A percentile compares a stretch with the other conserved stretches of the same genome.
Conservation (phyloP, 1,140 invertebrate genomes). For the Eupeodes corollae region DNA sequence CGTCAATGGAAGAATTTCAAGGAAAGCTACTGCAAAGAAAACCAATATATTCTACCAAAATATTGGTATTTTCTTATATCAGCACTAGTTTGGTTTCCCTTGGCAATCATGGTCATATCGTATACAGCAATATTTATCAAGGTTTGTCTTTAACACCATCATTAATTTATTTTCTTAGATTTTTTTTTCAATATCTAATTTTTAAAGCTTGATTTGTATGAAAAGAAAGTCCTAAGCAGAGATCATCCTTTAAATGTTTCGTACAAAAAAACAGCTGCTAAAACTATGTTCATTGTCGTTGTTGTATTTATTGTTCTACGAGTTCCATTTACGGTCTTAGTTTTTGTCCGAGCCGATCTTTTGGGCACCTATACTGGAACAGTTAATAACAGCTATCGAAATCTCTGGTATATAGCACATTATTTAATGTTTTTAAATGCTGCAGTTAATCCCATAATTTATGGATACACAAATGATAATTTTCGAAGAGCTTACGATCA, state of each 20-base stretch:
- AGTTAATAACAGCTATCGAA: slow-evolving; percentile 39
- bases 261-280: slow-evolving; percentile 53
- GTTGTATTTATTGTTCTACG: slow-evolving; percentile 53
- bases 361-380: slow-evolving; percentile 23
- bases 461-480: slow-evolving; percentile 57
- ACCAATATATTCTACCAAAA: slow-evolving; percentile 45
- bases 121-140: slow-evolving; percentile 53
- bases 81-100: slow-evolving; percentile 57
- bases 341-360: slow-evolving; percentile 48
- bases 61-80: slow-evolving; percentile 64
- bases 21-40: slow-evolving; percentile 57
- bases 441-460: slow-evolving; percentile 62
- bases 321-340: slow-evolving; percentile 54
- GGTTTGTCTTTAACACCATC: slow-evolving; percentile 30
- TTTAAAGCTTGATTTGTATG: slow-evolving; percentile 49
- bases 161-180: background rate
- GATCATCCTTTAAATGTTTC: slow-evolving; percentile 44
- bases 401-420: slow-evolving; percentile 53
- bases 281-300: slow-evolving; percentile 57
- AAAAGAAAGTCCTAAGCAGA: slow-evolving; percentile 42
- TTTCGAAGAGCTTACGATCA: slow-evolving; percentile 47
- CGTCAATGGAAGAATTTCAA: slow-evolving; percentile 56
- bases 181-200: background rate
- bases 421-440: slow-evolving; percentile 57
- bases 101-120: slow-evolving; percentile 54